Percentiles rank a stretch among this genome's conserved stretches.
Conservation (phyloP, 2,113 vertebrate species). For the mouse (Mus musculus) region DNA sequence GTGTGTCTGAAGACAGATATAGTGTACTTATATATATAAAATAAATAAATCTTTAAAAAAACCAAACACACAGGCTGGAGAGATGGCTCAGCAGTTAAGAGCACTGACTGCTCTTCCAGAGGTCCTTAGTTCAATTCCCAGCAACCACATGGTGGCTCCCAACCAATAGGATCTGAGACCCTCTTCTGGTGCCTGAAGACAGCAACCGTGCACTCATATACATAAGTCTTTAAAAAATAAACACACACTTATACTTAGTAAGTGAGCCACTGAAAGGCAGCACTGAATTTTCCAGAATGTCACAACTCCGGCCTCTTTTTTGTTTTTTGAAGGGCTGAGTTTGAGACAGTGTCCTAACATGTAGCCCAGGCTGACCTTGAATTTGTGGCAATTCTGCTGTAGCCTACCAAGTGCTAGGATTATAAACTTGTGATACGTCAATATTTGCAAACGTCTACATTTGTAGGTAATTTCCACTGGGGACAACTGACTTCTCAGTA, state of each 20-base stretch:
- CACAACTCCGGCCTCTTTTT: neutral
- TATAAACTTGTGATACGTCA: neutral
- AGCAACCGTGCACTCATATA: too few relatives aligned
- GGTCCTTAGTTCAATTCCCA: too few relatives aligned
- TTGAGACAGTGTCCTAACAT: neutral
- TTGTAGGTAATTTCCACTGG: neutral
- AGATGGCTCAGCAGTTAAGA: too few relatives aligned
- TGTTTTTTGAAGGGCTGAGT: neutral
- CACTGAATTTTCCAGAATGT: neutral
- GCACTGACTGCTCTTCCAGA: too few relatives aligned
- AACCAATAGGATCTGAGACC: too few relatives aligned
- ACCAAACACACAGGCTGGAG: too few relatives aligned
- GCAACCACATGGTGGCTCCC: too few relatives aligned
- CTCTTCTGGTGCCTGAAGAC: too few relatives aligned
- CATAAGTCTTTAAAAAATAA: too few relatives aligned
- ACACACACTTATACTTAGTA: neutral
- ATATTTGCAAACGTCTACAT: neutral
- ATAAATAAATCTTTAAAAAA: too few relatives aligned
- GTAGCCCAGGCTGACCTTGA: neutral
- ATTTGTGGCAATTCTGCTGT: neutral
- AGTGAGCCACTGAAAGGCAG: neutral
- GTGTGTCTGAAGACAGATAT: too few relatives aligned
- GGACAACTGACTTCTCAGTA: constrained; percentile 13
- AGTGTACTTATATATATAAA: too few relatives aligned
- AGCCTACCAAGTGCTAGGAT: neutral